Percentiles rank a stretch among this genome's conserved stretches.
These are phyloP conservation scores for Hypercompe scribonia DNA, from an alignment of 2,888 invertebrate species.

Conservation along the genomic window DNA sequence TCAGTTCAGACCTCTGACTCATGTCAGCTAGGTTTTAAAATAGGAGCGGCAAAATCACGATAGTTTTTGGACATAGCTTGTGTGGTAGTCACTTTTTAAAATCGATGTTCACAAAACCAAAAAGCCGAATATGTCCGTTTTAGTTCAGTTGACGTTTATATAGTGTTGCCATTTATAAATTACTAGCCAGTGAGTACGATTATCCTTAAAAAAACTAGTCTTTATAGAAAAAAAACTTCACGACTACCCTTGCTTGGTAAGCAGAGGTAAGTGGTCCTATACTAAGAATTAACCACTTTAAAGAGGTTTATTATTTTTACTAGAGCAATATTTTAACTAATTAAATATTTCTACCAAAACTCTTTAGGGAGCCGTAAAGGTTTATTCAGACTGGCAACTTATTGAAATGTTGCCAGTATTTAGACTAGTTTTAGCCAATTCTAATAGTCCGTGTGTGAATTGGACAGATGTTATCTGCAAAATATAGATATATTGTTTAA, in stretches of 20 bases:
- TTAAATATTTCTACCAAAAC: slow-evolving; percentile 25
- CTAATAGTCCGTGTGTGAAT: slow-evolving; percentile 54
- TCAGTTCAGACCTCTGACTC: neutral
- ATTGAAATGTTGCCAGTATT: slow-evolving; percentile 37
- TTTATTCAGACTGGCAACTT: slow-evolving; percentile 16
- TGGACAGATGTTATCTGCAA: slow-evolving; percentile 45
- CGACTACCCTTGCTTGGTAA: slow-evolving; percentile 9
- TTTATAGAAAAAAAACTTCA: slow-evolving; percentile 21
- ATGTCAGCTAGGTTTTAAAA: neutral
- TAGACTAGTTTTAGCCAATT: slow-evolving; percentile 40
- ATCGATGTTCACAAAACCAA: slow-evolving; percentile 30
- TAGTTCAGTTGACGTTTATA: slow-evolving; percentile 31
- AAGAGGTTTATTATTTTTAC: slow-evolving; percentile 26
- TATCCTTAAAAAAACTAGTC: slow-evolving; percentile 45
- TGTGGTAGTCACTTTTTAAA: neutral
- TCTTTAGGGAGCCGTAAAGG: slow-evolving; percentile 23
- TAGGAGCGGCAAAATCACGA: neutral
- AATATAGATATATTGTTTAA: slow-evolving; percentile 39
- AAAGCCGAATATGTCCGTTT: slow-evolving; percentile 28
- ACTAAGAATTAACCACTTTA: slow-evolving; percentile 23
- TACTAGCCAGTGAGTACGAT: slow-evolving; percentile 39
- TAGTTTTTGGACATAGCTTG: neutral
- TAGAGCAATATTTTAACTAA: slow-evolving; percentile 37
- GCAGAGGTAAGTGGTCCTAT: slow-evolving; percentile 24
- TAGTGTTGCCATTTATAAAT: slow-evolving; percentile 40